Evolutionary conservation across 2,797 vertebrate species (phyloP).

Genomic region (Cheirogaleus major): DNA sequence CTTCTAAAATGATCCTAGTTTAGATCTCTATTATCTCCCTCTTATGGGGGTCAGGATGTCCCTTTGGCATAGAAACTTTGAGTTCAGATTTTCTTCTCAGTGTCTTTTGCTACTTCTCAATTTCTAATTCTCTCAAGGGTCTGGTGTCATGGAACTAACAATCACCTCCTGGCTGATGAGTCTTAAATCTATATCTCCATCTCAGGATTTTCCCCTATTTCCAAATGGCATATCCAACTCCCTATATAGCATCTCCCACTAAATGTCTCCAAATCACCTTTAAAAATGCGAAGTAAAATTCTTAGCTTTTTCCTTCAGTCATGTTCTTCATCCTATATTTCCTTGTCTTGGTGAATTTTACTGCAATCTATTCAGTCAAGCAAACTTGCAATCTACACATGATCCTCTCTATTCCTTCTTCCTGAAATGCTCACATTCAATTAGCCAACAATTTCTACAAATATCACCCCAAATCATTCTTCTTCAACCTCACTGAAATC

Average conservation of each 20-base stretch:
- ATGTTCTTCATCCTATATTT: background rate
- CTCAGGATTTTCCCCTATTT: background rate
- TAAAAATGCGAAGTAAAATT: background rate
- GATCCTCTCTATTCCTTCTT: background rate
- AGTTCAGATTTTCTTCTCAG: background rate
- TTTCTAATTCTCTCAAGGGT: background rate
- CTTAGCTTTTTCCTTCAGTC: background rate
- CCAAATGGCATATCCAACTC: background rate
- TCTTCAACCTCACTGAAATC: background rate
- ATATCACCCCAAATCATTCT: background rate
- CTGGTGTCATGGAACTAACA: background rate
- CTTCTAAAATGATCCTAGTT: background rate
- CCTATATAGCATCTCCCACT: background rate
- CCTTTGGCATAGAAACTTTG: background rate
- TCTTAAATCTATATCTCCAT: background rate
- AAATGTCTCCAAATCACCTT: background rate
- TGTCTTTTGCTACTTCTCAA: background rate
- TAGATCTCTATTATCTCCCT: background rate
- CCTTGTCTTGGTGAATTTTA: background rate
- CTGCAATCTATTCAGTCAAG: background rate
- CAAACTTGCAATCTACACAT: background rate
- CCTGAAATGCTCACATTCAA: background rate
- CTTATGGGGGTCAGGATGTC: background rate
- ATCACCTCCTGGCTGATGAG: background rate
- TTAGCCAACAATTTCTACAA: background rate